Conservation (phyloP, 2,113 vertebrate species). For the Xenopus tropicalis region UCB_Xtro_10.0 CM004445.2:54636001-54636500, state of each 20-base stretch:
- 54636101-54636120: no score
- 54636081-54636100: no score
- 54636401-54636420: background rate
- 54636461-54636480: no score
- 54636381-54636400: background rate
- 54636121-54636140: background rate
- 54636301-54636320: constrained; percentile 1
- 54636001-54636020: no score
- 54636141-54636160: background rate
- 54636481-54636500: background rate
- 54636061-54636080: no score
- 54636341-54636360: background rate
- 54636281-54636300: background rate
- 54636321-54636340: background rate
- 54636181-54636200: background rate
- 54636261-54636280: background rate
- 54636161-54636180: background rate
- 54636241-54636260: background rate
- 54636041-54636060: no score
- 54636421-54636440: background rate
- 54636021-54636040: no score
- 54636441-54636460: background rate
- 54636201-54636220: background rate
- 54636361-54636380: background rate
- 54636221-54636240: background rate